Evolutionary conservation across 2,113 vertebrate genomes (phyloP).

Genomic region (Salminus brasiliensis): DNA sequence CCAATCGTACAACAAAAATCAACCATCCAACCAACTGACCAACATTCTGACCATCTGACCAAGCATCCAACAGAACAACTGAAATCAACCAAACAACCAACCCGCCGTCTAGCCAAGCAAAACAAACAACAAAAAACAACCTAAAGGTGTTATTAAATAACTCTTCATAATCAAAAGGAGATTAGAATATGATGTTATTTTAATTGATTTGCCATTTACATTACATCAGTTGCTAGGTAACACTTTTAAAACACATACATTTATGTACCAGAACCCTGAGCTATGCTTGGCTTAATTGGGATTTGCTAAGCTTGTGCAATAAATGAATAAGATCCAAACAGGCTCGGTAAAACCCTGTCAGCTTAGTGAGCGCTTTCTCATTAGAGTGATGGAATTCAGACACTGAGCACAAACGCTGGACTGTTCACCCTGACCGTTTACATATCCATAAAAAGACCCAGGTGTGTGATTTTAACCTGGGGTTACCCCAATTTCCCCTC

Average conservation of each 20-base stretch:
- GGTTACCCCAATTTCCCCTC: not conserved
- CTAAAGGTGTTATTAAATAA: not conserved
- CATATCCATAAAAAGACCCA: conserved; percentile 25
- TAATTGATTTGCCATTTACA: too few relatives aligned
- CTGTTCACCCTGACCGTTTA: not conserved
- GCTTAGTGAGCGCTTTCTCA: conserved; percentile 24
- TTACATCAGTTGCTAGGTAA: too few relatives aligned
- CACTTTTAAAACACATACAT: too few relatives aligned
- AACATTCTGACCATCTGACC: not conserved
- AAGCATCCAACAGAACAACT: not conserved
- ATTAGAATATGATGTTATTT: too few relatives aligned
- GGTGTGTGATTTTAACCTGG: conserved; percentile 50
- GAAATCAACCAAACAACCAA: not conserved
- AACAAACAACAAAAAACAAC: not conserved
- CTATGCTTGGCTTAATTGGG: not conserved
- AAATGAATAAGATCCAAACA: not conserved
- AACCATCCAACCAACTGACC: not conserved
- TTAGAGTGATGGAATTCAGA: conserved; percentile 26
- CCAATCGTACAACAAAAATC: too few relatives aligned
- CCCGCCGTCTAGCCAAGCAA: not conserved
- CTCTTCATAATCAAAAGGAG: too few relatives aligned
- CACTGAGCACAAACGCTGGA: conserved; percentile 14
- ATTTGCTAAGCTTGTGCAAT: not conserved
- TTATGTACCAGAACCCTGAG: too few relatives aligned
- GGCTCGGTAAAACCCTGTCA: not conserved